A percentile compares a stretch with the other conserved stretches of the same genome.
These are phyloP conservation scores for Megaptera novaeangliae DNA, from an alignment of 2,113 vertebrate species.

Conservation along the genomic window DNA sequence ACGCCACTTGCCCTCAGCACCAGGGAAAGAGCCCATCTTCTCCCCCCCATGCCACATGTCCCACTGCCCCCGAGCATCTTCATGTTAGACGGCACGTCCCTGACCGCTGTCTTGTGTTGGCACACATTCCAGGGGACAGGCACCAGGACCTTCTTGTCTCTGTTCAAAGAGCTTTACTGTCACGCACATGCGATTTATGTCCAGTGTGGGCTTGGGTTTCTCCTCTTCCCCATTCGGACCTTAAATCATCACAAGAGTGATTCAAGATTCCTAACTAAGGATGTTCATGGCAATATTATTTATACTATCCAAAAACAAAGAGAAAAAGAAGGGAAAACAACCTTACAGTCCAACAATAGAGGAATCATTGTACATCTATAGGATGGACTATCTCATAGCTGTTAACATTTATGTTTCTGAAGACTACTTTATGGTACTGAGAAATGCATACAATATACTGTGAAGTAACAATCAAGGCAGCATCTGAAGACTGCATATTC, in stretches of 20 bases:
- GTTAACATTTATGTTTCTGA: no score
- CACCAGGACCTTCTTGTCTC: not conserved
- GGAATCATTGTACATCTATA: fast-evolving
- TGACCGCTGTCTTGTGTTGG: fast-evolving
- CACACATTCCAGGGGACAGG: fast-evolving
- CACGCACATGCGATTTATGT: not conserved
- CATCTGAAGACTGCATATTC: not conserved
- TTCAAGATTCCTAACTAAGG: not conserved
- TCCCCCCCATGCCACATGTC: fast-evolving
- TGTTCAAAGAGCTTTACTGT: not conserved
- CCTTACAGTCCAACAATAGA: fast-evolving
- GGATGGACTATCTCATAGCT: not conserved
- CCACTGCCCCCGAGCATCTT: not conserved
- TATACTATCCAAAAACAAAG: not conserved
- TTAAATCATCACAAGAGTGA: not conserved
- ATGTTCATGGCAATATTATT: not conserved
- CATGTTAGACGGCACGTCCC: fast-evolving
- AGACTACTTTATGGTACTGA: not conserved
- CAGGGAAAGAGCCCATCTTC: not conserved
- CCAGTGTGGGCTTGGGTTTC: not conserved
- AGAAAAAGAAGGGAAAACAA: not conserved
- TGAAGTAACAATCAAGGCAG: not conserved
- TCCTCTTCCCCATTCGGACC: not conserved
- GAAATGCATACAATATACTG: fast-evolving
- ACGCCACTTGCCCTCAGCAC: fast-evolving